Conservation (phyloP, 2,113 vertebrate species). For the Thomomys bottae region DNA sequence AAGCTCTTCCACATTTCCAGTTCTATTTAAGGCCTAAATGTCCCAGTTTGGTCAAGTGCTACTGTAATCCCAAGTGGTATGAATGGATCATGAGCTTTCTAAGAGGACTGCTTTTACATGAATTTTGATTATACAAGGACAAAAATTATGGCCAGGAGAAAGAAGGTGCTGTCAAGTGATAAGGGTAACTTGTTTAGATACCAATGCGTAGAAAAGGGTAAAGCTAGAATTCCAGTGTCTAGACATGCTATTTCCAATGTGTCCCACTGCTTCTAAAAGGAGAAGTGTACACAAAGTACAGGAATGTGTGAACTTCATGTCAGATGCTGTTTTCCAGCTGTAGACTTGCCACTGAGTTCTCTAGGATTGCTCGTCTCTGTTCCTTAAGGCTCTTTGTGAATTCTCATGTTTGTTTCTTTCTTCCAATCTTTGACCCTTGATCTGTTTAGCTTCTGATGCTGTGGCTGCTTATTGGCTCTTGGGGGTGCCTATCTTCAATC, state of each 20-base stretch:
- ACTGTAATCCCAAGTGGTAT: not conserved
- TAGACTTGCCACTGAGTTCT: not conserved
- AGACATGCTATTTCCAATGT: not conserved
- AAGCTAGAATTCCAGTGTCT: not conserved
- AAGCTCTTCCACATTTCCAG: not conserved
- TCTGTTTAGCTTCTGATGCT: not conserved
- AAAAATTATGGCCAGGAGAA: not conserved
- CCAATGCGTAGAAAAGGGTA: not conserved
- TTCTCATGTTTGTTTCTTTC: not conserved
- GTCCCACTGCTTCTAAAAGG: not conserved
- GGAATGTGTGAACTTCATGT: not conserved
- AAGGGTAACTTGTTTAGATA: not conserved
- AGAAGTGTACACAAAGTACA: not conserved
- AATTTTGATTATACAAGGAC: not conserved
- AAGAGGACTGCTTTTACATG: not conserved
- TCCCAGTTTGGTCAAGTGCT: not conserved
- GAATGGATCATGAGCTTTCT: not conserved
- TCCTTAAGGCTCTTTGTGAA: not conserved
- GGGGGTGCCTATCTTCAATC: not conserved
- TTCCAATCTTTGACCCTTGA: not conserved
- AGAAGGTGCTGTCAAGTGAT: not conserved
- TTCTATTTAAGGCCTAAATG: not conserved
- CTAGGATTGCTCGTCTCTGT: not conserved
- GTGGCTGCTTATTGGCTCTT: not conserved
- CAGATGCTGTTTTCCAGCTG: not conserved